phyloP scores from a whole-genome alignment of 2,888 invertebrate genomes.

The Agonopterix heracliana region DNA sequence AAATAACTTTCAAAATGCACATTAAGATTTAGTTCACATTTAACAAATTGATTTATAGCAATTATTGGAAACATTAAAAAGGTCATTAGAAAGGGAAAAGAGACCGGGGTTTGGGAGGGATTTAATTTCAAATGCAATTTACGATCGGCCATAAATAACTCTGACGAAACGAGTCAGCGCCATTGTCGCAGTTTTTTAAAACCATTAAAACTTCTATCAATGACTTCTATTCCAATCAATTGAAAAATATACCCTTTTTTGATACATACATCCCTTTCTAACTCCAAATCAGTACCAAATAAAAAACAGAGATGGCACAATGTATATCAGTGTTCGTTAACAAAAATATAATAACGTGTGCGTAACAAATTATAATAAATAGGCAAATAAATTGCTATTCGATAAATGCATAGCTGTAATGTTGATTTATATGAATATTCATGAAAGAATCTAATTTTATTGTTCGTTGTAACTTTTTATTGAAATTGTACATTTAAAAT shows the following conservation, averaged over 20 bases:
- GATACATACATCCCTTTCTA: slow-evolving; percentile 42
- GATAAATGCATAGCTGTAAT: slow-evolving; percentile 65
- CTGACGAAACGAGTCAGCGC: slow-evolving; percentile 51
- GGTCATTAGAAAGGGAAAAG: slow-evolving; percentile 49
- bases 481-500: slow-evolving; percentile 20
- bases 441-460: slow-evolving; percentile 54
- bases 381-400: slow-evolving; percentile 70
- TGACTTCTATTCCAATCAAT: slow-evolving; percentile 49
- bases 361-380: slow-evolving; percentile 74
- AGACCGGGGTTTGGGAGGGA: slow-evolving; percentile 56
- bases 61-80: slow-evolving; percentile 54
- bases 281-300: slow-evolving; percentile 18
- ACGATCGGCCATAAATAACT: slow-evolving; percentile 67
- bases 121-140: slow-evolving; percentile 70
- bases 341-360: slow-evolving; percentile 50
- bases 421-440: slow-evolving; percentile 76
- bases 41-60: slow-evolving; percentile 55
- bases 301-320: slow-evolving; percentile 40
- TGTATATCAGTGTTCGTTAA: slow-evolving; percentile 12
- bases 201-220: slow-evolving; percentile 71
- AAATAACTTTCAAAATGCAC: no score
- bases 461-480: slow-evolving; percentile 37
- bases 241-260: slow-evolving; percentile 36
- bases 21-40: slow-evolving; percentile 24
- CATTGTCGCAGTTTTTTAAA: slow-evolving; percentile 70